Evolutionary conservation across 2,113 vertebrate species (phyloP).

Genomic region (Naja naja): DNA sequence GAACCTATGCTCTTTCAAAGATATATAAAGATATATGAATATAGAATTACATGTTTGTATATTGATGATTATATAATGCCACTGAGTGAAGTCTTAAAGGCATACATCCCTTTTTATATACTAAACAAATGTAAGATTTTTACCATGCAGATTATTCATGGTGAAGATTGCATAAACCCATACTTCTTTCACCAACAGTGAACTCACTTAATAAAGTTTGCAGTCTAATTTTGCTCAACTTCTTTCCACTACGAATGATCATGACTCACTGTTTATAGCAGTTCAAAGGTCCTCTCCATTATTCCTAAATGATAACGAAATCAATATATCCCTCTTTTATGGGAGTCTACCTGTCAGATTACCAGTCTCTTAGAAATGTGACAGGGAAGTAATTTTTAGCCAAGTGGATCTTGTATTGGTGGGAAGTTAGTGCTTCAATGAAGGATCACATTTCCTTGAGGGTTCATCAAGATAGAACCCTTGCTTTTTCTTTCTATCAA

Average conservation of each 20-base stretch:
- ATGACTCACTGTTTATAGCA: not conserved
- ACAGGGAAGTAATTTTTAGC: not conserved
- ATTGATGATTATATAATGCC: not conserved
- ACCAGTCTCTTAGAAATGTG: not conserved
- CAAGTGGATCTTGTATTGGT: no score
- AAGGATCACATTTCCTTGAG: not conserved
- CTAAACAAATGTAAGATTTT: not conserved
- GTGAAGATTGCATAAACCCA: not conserved
- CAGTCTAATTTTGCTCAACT: not conserved
- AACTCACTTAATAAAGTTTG: not conserved
- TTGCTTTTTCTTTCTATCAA: not conserved
- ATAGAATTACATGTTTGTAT: rapidly evolving
- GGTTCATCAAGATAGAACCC: not conserved
- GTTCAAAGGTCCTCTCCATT: not conserved
- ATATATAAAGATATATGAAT: not conserved
- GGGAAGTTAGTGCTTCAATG: not conserved
- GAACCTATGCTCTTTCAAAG: slow-evolving; percentile 26
- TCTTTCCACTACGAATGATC: not conserved
- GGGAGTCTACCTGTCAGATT: not conserved
- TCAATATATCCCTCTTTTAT: not conserved
- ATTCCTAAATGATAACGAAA: not conserved
- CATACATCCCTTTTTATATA: not conserved
- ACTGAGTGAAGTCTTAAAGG: not conserved
- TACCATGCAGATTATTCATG: not conserved
- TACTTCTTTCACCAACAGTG: not conserved